Conservation (phyloP, 2,888 invertebrate genomes). For the Lordiphosa fenestrarum region DNA sequence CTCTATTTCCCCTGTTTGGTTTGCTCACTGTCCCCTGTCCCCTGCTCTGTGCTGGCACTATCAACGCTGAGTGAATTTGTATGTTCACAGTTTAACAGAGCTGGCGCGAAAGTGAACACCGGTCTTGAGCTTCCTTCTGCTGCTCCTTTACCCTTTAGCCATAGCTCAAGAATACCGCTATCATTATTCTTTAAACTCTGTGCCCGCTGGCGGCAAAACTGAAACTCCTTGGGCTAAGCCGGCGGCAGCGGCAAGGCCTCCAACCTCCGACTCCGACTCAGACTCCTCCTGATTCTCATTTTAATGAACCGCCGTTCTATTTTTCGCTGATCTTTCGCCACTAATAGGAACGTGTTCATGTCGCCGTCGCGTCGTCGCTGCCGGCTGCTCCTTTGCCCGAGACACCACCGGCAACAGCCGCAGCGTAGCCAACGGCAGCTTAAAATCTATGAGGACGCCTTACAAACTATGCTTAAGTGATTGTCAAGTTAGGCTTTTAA, state of each 20-base stretch:
- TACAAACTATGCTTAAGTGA: constrained; percentile 80
- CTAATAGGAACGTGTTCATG: constrained; percentile 76
- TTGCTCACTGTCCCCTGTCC: constrained; percentile 12
- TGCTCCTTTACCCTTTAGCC: constrained; percentile 51
- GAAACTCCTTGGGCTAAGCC: constrained; percentile 38
- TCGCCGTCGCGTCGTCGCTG: constrained; percentile 36
- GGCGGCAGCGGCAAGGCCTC: constrained; percentile 5
- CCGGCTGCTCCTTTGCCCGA: constrained; percentile 40
- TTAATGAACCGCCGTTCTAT: constrained; percentile 79
- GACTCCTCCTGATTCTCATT: constrained; percentile 65
- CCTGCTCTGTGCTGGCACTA: constrained; percentile 55
- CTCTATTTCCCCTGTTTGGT: not conserved
- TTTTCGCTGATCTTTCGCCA: constrained; percentile 78
- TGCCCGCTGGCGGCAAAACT: constrained; percentile 28
- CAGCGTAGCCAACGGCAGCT: constrained; percentile 51
- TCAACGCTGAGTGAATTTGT: constrained; percentile 79
- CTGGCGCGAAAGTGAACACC: constrained; percentile 73
- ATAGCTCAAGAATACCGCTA: constrained; percentile 79
- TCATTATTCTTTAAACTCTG: constrained; percentile 74
- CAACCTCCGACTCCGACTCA: constrained; percentile 20
- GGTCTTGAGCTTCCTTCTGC: constrained; percentile 9
- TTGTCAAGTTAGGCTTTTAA: constrained; percentile 80
- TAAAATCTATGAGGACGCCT: constrained; percentile 74
- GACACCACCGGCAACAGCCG: constrained; percentile 35
- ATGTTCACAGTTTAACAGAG: constrained; percentile 77